phyloP scores from a whole-genome alignment of 2,113 vertebrate species.

The Ptyas mucosa region DNA sequence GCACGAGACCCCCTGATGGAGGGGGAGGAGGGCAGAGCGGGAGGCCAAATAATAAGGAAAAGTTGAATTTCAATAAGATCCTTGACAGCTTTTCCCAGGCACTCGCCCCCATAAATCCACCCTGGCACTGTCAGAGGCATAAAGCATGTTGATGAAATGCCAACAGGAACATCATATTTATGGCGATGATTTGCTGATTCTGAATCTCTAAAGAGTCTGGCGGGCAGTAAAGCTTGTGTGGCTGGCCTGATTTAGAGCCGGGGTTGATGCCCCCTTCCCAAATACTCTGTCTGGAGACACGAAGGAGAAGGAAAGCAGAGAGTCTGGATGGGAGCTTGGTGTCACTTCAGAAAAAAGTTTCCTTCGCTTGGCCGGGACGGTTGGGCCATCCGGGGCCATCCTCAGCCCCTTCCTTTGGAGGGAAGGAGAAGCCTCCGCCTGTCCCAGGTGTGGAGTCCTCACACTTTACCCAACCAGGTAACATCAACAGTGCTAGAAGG shows the following conservation, averaged over 20 bases:
- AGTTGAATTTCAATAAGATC: conserved; percentile 52
- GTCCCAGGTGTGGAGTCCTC: too few relatives aligned
- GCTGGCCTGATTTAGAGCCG: conserved; percentile 47
- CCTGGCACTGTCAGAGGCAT: conserved; percentile 39
- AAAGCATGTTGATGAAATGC: conserved; percentile 64
- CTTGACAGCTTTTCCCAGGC: conserved; percentile 20
- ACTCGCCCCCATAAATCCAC: conserved; percentile 50
- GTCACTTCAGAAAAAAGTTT: conserved; percentile 3
- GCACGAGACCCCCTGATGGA: not conserved
- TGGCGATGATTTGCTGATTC: conserved; percentile 56
- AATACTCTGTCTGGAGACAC: conserved; percentile 31
- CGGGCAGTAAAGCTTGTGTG: conserved; percentile 51
- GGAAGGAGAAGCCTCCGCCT: too few relatives aligned
- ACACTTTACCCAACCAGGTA: too few relatives aligned
- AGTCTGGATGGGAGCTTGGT: not conserved
- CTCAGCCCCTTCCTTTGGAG: not conserved
- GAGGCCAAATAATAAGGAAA: conserved; percentile 1
- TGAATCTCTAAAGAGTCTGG: conserved; percentile 45
- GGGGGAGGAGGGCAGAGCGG: not conserved
- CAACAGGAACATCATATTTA: conserved; percentile 51
- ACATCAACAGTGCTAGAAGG: too few relatives aligned
- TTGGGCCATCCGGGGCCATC: not conserved
- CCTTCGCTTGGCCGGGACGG: not conserved
- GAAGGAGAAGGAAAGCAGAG: not conserved
- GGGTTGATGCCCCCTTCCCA: conserved; percentile 43